Evolutionary conservation across 2,113 vertebrate species (phyloP).

Genomic region (Eidolon helvum): DNA sequence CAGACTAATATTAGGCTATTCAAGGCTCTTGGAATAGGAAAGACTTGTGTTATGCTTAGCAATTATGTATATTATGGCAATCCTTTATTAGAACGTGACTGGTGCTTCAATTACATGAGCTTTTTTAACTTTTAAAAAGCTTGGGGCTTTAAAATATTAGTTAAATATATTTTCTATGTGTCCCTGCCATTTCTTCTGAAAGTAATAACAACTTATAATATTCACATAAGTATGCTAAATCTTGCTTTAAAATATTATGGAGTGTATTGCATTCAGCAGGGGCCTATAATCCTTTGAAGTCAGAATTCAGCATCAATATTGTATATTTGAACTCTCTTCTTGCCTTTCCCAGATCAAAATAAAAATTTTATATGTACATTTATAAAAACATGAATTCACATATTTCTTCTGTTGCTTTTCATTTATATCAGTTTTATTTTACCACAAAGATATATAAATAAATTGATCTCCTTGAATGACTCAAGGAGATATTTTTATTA

Average conservation of each 20-base stretch:
- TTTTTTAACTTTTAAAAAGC: not conserved
- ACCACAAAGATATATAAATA: not conserved
- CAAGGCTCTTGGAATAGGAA: not conserved
- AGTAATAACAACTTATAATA: not conserved
- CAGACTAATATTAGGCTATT: not conserved
- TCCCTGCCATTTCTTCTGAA: conserved; percentile 31
- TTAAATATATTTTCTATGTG: not conserved
- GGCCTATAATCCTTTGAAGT: not conserved
- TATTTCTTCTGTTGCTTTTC: not conserved
- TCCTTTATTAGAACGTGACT: not conserved
- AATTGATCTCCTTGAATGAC: not conserved
- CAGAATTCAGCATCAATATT: not conserved
- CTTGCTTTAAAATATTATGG: not conserved
- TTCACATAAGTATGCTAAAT: conserved; percentile 16
- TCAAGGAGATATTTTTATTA: conserved; percentile 41
- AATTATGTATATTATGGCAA: not conserved
- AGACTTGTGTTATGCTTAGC: not conserved
- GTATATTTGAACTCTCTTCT: not conserved
- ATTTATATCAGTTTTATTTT: conserved; percentile 51
- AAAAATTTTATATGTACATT: not conserved
- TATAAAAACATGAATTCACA: not conserved
- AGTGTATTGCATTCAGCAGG: rapidly evolving
- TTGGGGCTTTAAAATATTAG: not conserved
- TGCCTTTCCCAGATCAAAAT: not conserved
- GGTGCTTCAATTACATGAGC: not conserved